phyloP scores from a whole-genome alignment of 2,113 vertebrate genomes.

The Cottus gobio region DNA sequence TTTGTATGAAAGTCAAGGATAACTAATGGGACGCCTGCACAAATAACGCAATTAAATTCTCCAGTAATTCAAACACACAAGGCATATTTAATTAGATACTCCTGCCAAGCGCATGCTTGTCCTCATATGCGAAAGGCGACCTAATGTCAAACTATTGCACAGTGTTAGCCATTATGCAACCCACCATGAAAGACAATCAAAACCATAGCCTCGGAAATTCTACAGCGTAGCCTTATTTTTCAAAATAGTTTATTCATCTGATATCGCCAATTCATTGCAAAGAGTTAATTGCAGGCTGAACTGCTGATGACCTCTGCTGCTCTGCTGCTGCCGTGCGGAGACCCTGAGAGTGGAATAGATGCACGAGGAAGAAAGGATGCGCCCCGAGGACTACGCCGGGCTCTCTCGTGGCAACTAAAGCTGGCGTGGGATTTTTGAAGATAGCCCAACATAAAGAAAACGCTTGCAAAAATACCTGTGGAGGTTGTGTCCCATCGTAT shows the following conservation, averaged over 20 bases:
- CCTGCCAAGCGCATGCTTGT: constrained; percentile 52
- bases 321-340: constrained; percentile 30
- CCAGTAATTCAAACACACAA: constrained; percentile 54
- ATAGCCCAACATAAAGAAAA: constrained; percentile 41
- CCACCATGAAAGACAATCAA: constrained; percentile 73
- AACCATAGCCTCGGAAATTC: constrained; percentile 63
- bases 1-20: constrained; percentile 75
- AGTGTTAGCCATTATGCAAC: constrained; percentile 70
- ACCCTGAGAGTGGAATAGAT: constrained; percentile 45
- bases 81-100: constrained; percentile 67
- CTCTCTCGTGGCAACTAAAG: constrained; percentile 39
- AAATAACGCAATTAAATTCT: constrained; percentile 60
- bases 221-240: constrained; percentile 55
- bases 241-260: constrained; percentile 61
- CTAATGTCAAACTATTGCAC: constrained; percentile 74
- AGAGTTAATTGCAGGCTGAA: constrained; percentile 74
- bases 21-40: constrained; percentile 60
- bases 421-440: constrained; percentile 42
- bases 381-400: constrained; percentile 38
- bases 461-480: not conserved
- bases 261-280: constrained; percentile 71
- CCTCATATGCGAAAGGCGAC: constrained; percentile 54
- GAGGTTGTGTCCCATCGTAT: not conserved
- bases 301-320: constrained; percentile 67
- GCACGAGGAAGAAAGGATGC: constrained; percentile 27